Evolutionary conservation across 2,797 vertebrate species (phyloP).

Genomic region (Mallotus villosus): DNA sequence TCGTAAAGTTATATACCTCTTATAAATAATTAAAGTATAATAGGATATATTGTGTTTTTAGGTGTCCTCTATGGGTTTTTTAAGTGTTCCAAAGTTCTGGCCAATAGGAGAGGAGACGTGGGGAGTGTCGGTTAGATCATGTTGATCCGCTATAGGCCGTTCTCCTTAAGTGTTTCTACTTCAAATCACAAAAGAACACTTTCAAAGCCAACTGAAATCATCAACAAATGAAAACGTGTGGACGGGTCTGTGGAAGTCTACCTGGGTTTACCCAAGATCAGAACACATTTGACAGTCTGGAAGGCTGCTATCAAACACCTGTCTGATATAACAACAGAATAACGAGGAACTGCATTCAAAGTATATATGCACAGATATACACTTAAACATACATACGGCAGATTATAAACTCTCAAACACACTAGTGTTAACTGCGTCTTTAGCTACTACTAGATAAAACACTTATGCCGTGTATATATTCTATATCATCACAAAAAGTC

Average conservation of each 20-base stretch:
- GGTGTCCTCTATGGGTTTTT: too few species aligned
- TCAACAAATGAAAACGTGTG: neutral
- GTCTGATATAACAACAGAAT: conserved; percentile 42
- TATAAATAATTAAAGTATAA: neutral
- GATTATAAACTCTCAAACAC: conserved; percentile 60
- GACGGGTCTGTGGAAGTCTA: neutral
- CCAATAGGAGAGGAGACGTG: neutral
- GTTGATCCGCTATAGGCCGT: neutral
- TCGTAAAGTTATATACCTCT: neutral
- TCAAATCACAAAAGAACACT: neutral
- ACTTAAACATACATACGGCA: conserved; percentile 46
- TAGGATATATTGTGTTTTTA: too few species aligned
- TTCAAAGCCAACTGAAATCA: neutral
- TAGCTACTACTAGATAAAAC: conserved; percentile 17
- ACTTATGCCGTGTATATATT: conserved; percentile 55
- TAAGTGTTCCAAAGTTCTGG: neutral
- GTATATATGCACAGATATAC: conserved; percentile 44
- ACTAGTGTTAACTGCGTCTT: conserved; percentile 53
- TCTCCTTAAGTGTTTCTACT: neutral
- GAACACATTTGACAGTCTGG: conserved; percentile 19
- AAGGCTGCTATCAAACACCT: conserved; percentile 38
- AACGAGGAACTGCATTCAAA: conserved; percentile 54
- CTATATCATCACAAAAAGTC: conserved; percentile 44
- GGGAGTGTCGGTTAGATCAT: neutral
- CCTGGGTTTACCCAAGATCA: conserved; percentile 14